Base-by-base conservation (phyloP, 2,888 invertebrate species). In the Agrenia bidenticulata region DNA sequence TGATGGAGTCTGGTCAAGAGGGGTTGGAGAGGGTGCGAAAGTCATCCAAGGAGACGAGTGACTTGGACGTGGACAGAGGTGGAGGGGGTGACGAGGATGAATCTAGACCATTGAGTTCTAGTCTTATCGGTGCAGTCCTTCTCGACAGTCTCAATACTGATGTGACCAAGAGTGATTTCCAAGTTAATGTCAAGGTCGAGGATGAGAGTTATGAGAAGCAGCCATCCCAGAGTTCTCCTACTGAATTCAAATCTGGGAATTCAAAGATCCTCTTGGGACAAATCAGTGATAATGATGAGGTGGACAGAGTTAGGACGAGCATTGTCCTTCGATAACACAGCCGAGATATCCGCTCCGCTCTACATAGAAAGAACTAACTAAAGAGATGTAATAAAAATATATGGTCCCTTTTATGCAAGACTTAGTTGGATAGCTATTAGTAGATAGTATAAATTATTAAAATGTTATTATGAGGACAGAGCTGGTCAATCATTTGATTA, bases 251-350 rank as follows among this genome's bases (percentile, higher is more conserved):
- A 51, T 11, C 51, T 11, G 51, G 19, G 24, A 51, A 51, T 23
- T 51, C 51, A 4, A 32, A 32, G 5, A 51, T 51, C 21, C 51
- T 51, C 24, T 24, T 51, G 21, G 24, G 51, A 23, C 51, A 15
- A 24, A 51, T 51, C 9, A 45, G 58, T 41, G 58, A 58, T 58
- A 45, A 45, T 24, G 58, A 42, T 45, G 58, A 45, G 17, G 26
- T 39, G 7, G 58, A 45, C 17, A 45, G 49, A 45, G 58, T 23
- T 45, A 58, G 58, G 17, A 58, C 58, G n/a, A 58, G 58, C 26
- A 58, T 58, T 13, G 58, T 58, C n/a, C 58, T 58, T 15, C 58
- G 58, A 26, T 58, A 42, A 49, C 45, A 4, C 5, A 21, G 5
- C 21, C 17, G 4, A n/a, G n/a, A n/a, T 15, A n/a, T 45, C 45